Percentiles rank a stretch among this genome's conserved stretches.
These are phyloP conservation scores for Hypotaenidia okinawae DNA, from an alignment of 2,797 vertebrate species.

Conservation along the genomic window DNA sequence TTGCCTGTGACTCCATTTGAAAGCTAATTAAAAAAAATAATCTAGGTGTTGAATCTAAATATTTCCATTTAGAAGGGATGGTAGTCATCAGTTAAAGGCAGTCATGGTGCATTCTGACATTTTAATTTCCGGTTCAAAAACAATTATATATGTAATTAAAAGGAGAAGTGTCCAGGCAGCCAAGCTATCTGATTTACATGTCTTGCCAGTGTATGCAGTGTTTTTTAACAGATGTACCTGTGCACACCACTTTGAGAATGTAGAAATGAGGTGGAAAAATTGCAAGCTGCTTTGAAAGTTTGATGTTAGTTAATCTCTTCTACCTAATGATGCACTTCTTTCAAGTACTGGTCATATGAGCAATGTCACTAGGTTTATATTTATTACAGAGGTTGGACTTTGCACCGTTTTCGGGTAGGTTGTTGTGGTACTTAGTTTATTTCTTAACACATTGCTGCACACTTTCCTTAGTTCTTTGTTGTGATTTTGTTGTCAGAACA, in stretches of 20 bases:
- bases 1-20: slow-evolving; percentile 37
- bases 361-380: not conserved
- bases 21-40: slow-evolving; percentile 51
- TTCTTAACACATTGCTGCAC: not conserved
- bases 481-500: not conserved
- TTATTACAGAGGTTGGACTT: not conserved
- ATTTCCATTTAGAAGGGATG: slow-evolving; percentile 45
- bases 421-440: not conserved
- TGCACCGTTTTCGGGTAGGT: not conserved
- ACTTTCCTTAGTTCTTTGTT: not conserved
- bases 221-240: not conserved
- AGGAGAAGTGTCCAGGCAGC: not conserved
- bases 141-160: slow-evolving; percentile 47
- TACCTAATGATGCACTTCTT: not conserved
- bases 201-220: not conserved
- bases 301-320: not conserved
- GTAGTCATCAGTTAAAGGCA: slow-evolving; percentile 35
- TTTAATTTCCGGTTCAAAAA: slow-evolving; percentile 47
- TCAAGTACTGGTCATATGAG: not conserved
- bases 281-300: not conserved
- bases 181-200: not conserved
- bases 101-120: not conserved
- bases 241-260: not conserved
- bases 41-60: slow-evolving; percentile 42
- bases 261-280: not conserved